Base-by-base conservation (phyloP, 37 sponge, comb jelly and placozoan genomes). In the Dysidea cf. avara region DNA sequence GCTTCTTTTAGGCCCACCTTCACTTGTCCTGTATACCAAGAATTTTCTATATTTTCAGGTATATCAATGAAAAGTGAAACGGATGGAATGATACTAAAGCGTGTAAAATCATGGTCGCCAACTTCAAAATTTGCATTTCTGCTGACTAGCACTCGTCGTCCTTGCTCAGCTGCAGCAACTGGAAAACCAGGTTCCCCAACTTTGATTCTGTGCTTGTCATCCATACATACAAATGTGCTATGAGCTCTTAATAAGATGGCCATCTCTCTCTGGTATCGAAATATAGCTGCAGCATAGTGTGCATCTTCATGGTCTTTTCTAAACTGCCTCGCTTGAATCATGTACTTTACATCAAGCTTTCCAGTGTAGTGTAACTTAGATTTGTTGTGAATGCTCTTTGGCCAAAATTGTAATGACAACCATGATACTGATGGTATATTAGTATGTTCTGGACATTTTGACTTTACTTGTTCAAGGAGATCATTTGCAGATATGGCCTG, bases 61-160 rank as follows among this genome's bases (percentile, higher is more conserved):
- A 84, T 84, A 34, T 75, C 69, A 53, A 75, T 28, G 0, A 80
- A 0, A 33, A 86, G 30, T 43, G 46, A 29, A 14, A 86, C 86
- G 20, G 75, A 73, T 20, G 86, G 80, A 17, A 75, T 66, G 18
- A 86, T 24, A 18, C 64, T 57, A 56, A 86, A 67, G 18, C 30
- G 25, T 17, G 86, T 86, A n/a, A n/a, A n/a, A n/a, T n/a, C n/a
- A n/a, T n/a, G n/a, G n/a, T n/a, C n/a, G n/a, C n/a, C n/a, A n/a
- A 39, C 78, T 79, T 67, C 79, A 80, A 72, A 79, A 80, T 32
- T 86, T 70, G 26, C 69, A 80, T 3, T 79, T 80, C 21, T 62
- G 25, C 33, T 79, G 53, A 54, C 56, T 26, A 68, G 24, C 30
- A 83, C 69, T 2, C 50, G 20, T 55, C 68, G 43, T 2, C 69